Evolutionary conservation across 2,888 invertebrate genomes (phyloP), one percentile per base, ranked within the genome.

Genomic region (Lepidonotus clava): DNA sequence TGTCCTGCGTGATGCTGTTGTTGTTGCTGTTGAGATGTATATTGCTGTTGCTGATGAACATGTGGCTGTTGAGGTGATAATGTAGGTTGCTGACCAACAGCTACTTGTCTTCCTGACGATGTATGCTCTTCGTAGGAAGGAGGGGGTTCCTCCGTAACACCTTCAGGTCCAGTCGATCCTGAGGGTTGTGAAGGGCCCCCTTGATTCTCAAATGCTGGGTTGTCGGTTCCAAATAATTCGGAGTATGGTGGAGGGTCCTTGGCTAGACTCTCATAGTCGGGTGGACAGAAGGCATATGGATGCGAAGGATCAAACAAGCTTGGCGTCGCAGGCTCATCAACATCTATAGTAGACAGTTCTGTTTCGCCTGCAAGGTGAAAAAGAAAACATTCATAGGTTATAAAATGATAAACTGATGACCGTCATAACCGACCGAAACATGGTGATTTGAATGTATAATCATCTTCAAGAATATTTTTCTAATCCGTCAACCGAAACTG

Each of bases 251-350:
- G 84, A 0, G 84, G 84, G 41, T 66, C 46, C 56, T 84, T 84
- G 36, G 84, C 61, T 5, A 84, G 28, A 18, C 56, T 56, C 40
- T 84, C 84, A 38, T 84, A 84, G 21, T 84, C 84, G n/a, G 84
- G 84, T n/a, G 84, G 84, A n/a, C 41, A 41, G 66, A 84, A 84
- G 38, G 84, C 84, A 66, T 40, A 66, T 67, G 84, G 84, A 51
- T 61, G 66, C 14, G 38, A 24, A 1, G 84, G 84, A 28, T 56
- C 56, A 66, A 84, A 84, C 38, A 84, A 66, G 24, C 38, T 38
- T 2, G 84, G 84, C 36, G n/a, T 38, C 6, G 38, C 11, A n/a
- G 28, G 6, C 1, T 76, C 40, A 2, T 21, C 24, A 6, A 76
- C n/a, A n/a, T 34, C 36, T 2, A 76, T 76, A 14, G 76, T 76